A percentile compares a stretch with the other conserved stretches of the same genome.
Evolutionary conservation across 92 coral and sea anemone genomes (phyloP).

Genomic region (Umimayanthus kanabou): DNA sequence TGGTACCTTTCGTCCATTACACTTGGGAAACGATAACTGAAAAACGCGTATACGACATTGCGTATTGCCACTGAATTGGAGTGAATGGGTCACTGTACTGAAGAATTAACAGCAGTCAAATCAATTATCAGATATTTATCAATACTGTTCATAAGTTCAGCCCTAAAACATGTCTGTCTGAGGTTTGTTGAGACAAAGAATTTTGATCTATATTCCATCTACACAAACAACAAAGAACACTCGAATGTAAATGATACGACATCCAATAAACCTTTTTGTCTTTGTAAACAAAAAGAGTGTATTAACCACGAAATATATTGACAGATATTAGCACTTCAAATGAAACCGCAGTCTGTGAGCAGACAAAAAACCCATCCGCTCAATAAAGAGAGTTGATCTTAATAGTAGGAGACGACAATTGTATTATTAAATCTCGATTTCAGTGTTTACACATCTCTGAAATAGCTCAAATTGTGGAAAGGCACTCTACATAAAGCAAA

Average conservation of each 20-base stretch:
- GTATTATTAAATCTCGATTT: background rate
- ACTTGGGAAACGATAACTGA: too few relatives aligned
- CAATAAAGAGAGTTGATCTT: constrained; percentile 2
- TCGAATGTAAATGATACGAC: constrained; percentile 9
- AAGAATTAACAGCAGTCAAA: background rate
- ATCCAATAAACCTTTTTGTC: constrained; percentile 35
- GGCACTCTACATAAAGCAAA: background rate
- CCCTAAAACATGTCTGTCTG: background rate
- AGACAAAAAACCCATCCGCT: background rate
- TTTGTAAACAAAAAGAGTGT: constrained; percentile 22
- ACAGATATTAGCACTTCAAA: constrained; percentile 26
- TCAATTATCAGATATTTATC: background rate
- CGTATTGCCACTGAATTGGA: too few relatives aligned
- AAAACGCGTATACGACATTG: too few relatives aligned
- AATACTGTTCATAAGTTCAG: background rate
- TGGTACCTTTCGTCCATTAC: too few relatives aligned
- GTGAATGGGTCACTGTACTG: too few relatives aligned
- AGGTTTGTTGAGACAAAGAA: background rate
- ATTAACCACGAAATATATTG: background rate
- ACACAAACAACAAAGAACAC: background rate
- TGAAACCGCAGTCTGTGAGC: constrained; percentile 11
- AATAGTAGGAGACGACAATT: background rate
- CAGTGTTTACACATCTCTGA: constrained; percentile 13
- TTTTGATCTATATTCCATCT: background rate
- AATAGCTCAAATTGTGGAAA: background rate